These are phyloP conservation scores for Myanophis thanlyinensis DNA, from an alignment of 2,113 vertebrate species.

Conservation along the genomic window DNA sequence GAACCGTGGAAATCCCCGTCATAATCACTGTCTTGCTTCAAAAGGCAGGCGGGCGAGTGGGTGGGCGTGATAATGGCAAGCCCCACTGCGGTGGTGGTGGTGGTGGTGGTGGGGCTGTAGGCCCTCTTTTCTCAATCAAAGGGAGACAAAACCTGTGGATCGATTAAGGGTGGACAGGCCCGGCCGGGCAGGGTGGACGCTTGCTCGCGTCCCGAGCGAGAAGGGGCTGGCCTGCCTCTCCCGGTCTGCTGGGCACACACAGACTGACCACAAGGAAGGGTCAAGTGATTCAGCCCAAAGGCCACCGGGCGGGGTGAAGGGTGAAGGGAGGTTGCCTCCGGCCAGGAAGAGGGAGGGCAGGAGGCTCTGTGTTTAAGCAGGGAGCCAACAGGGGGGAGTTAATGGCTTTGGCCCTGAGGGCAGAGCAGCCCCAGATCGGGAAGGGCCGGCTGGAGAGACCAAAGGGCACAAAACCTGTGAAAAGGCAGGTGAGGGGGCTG, in stretches of 20 bases:
- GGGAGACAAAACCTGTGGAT: conserved; percentile 40
- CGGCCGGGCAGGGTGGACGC: neutral
- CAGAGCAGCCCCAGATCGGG: neutral
- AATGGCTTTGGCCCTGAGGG: conserved; percentile 67
- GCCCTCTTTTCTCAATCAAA: neutral
- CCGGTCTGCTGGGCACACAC: conserved; percentile 60
- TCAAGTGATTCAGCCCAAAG: conserved; percentile 65
- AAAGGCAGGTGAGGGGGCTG: conserved; percentile 67
- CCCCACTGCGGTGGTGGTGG: rapidly evolving
- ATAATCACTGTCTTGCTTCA: neutral
- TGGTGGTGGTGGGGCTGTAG: rapidly evolving
- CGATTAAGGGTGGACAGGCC: conserved; percentile 13
- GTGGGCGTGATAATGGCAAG: neutral
- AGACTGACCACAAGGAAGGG: conserved; percentile 63
- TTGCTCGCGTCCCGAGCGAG: conserved; percentile 9
- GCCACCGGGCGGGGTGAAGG: conserved; percentile 47
- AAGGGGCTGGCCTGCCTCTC: neutral
- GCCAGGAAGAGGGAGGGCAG: conserved; percentile 25
- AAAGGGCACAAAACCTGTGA: conserved; percentile 45
- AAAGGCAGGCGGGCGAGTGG: neutral
- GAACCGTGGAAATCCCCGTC: neutral
- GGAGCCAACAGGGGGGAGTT: conserved; percentile 44
- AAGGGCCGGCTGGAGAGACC: conserved; percentile 34
- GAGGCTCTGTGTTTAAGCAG: neutral
- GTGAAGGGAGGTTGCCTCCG: conserved; percentile 67